A percentile compares a stretch with the other conserved stretches of the same genome.
Conservation (phyloP, 2,797 vertebrate species). For the Triplophysa yarkandensis region DNA sequence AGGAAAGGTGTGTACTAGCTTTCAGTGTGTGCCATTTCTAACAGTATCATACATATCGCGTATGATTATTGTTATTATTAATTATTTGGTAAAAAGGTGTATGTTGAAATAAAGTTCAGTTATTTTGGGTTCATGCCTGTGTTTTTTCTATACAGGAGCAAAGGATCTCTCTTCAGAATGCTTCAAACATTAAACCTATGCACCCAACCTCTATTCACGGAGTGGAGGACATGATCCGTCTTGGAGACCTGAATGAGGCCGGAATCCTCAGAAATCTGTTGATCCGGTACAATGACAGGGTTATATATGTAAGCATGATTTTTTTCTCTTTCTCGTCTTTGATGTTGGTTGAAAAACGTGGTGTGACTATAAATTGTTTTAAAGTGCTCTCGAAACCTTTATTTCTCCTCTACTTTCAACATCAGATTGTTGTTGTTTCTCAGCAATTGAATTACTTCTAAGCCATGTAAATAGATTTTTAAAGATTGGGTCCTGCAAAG, state of each 20-base stretch:
- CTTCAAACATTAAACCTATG: slow-evolving; percentile 94
- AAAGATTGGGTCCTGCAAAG: background rate
- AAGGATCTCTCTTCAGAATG: slow-evolving; percentile 91
- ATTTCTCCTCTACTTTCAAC: background rate
- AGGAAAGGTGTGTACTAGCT: slow-evolving; percentile 81
- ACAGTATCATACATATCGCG: background rate
- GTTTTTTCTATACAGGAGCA: slow-evolving; percentile 79
- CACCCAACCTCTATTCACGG: slow-evolving; percentile 96
- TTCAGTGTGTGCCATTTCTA: background rate
- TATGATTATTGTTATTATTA: too few species aligned
- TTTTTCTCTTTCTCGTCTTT: background rate
- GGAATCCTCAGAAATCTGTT: slow-evolving; percentile 95
- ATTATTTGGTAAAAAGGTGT: too few species aligned
- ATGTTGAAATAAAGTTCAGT: background rate
- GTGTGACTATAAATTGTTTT: background rate
- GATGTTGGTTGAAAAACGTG: background rate
- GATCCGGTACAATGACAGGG: slow-evolving; percentile 91
- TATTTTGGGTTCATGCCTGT: background rate
- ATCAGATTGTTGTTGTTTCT: background rate
- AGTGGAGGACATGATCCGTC: slow-evolving; percentile 96
- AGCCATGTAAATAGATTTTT: background rate
- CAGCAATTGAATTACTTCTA: background rate
- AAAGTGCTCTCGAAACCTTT: background rate
- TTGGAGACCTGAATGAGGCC: slow-evolving; percentile 94
- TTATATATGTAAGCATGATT: slow-evolving; percentile 87